phyloP scores from a whole-genome alignment of 2,888 invertebrate species.

The Neria commutata region DNA sequence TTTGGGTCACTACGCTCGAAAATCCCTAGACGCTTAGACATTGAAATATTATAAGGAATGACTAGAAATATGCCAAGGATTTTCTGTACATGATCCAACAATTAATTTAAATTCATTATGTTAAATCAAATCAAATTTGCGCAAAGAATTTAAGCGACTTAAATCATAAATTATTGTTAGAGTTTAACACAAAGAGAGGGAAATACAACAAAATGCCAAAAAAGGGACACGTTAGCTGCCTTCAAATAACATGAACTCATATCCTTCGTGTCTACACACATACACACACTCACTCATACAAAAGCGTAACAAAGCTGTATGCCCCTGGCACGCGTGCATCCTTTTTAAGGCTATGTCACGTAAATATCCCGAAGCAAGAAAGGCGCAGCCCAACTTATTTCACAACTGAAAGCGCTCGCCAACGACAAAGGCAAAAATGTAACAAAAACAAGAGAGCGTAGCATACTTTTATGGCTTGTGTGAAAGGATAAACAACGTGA shows the following conservation, averaged over 20 bases:
- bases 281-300: not conserved
- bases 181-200: slow-evolving; percentile 19
- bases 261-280: not conserved
- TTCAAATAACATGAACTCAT: not conserved
- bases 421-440: not conserved
- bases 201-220: slow-evolving; percentile 3
- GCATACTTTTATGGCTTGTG: not conserved
- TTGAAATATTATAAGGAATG: no score
- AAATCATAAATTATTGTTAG: slow-evolving; percentile 8
- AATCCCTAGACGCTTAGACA: no score
- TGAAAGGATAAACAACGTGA: not conserved
- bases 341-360: slow-evolving; percentile 27
- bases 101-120: slow-evolving; percentile 52
- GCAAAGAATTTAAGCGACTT: slow-evolving; percentile 36
- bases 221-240: not conserved
- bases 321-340: not conserved
- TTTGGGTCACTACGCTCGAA: no score
- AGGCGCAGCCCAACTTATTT: slow-evolving; percentile 32
- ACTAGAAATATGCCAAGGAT: no score
- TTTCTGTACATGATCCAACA: slow-evolving; percentile 34
- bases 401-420: slow-evolving; percentile 27
- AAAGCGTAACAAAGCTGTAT: slow-evolving; percentile 9
- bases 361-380: slow-evolving; percentile 43
- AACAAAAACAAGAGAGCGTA: not conserved
- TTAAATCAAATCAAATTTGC: slow-evolving; percentile 52